Evolutionary conservation across 2,888 invertebrate species (phyloP), one percentile per base, ranked within the genome.

Genomic region (Sycophila texana): DNA sequence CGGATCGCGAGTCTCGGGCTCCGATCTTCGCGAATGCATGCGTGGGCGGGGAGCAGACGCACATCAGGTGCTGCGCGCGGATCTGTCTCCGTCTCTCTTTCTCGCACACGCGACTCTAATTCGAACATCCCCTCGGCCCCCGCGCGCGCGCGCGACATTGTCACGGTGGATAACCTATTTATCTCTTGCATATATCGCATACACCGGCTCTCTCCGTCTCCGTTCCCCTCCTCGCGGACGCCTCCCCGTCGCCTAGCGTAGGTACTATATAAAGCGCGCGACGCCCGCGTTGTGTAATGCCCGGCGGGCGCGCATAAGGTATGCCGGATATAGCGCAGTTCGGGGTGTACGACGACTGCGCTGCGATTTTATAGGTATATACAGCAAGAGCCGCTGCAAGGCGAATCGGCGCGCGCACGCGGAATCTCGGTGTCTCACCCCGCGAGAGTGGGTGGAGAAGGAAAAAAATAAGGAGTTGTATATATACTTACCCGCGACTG

Each of bases 231-330:
- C 0, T 39, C 39, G 39, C 39, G 53, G 39, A 26, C 67, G 7
- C 12, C 30, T 7, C 20, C 63, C 10, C 20, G 26, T 12, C n/a
- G n/a, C n/a, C n/a, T n/a, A n/a, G 18, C 51, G 57, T 75, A 70
- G 55, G n/a, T n/a, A n/a, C 76, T 77, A 81, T 81, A 82, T 82
- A 83, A 84, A 81, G 81, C 53, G 70, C 71, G 60, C 60, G 76
- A 39, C 26, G 2, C n/a, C 10, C 16, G 22, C 26, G 83, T 87
- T 87, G 86, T 87, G 86, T 84, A 88, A 86, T 83, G 77, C 73
- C 77, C 74, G 79, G 47, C 30, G 16, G 30, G 16, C 22, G 63
- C 74, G 49, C 57, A 58, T 72, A 82, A 82, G 57, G 76, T 84
- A 82, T 84, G 82, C 84, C 67, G 22, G 72, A 81, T 77, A 60